A percentile compares a stretch with the other conserved stretches of the same genome.
Conservation (phyloP, 2,888 invertebrate species). For the Mesochorus sp. region DNA sequence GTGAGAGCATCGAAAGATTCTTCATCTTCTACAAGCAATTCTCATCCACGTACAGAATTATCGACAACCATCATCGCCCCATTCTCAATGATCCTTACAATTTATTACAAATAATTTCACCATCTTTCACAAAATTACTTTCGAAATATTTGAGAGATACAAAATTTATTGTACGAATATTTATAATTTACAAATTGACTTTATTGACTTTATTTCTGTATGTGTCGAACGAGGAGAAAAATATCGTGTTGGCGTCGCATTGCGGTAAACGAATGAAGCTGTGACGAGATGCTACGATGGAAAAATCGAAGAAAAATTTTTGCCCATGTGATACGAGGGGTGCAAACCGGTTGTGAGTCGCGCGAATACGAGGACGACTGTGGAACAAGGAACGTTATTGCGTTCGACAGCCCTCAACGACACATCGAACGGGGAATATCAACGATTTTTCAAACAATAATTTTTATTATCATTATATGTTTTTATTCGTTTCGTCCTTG, state of each 20-base stretch:
- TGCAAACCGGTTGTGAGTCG: slow-evolving; percentile 70
- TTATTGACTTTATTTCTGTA: neutral
- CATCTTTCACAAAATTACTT: too few relatives aligned
- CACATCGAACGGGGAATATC: slow-evolving; percentile 8
- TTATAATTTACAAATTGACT: neutral
- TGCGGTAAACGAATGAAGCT: slow-evolving; percentile 21
- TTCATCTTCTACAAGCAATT: too few relatives aligned
- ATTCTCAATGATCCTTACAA: too few relatives aligned
- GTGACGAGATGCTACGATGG: slow-evolving; percentile 48
- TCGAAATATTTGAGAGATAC: too few relatives aligned
- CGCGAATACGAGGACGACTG: slow-evolving; percentile 47
- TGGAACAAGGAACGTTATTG: slow-evolving; percentile 4
- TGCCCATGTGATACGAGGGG: slow-evolving; percentile 49
- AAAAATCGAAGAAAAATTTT: slow-evolving; percentile 68
- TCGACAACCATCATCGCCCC: too few relatives aligned
- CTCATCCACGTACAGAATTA: too few relatives aligned
- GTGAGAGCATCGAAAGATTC: too few relatives aligned
- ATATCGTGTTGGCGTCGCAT: slow-evolving; percentile 20
- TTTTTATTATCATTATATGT: neutral
- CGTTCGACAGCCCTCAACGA: slow-evolving; percentile 37
- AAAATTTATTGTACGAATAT: too few relatives aligned
- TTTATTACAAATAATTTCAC: too few relatives aligned
- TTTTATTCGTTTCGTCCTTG: too few relatives aligned
- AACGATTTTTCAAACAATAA: slow-evolving; percentile 5
- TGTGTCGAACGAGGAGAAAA: neutral